Conservation (phyloP, 2,797 vertebrate genomes). For the Sardinella longiceps region DNA sequence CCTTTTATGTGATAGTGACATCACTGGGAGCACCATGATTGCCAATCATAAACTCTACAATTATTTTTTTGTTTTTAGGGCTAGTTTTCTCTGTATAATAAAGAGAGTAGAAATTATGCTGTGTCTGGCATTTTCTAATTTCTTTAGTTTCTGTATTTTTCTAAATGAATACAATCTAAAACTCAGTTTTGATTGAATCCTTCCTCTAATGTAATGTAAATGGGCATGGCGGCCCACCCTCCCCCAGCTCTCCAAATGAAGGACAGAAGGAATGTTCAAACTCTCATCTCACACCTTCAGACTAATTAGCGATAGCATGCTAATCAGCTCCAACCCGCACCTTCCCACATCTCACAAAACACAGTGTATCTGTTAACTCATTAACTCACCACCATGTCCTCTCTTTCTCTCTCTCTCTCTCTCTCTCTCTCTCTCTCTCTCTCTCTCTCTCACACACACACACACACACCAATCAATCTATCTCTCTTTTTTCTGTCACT, state of each 20-base stretch:
- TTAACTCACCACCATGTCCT: neutral
- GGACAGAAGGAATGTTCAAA: neutral
- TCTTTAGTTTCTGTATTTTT: too few species aligned
- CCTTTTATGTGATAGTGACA: too few species aligned
- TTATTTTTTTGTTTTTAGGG: too few species aligned
- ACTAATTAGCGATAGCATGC: constrained; percentile 11
- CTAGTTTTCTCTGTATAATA: too few species aligned
- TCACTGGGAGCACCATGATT: too few species aligned
- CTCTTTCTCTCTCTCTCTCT: neutral
- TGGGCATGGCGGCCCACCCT: neutral
- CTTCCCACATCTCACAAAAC: constrained; percentile 5
- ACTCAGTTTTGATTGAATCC: too few species aligned
- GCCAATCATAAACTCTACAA: too few species aligned
- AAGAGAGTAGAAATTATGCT: too few species aligned
- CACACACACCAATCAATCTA: neutral
- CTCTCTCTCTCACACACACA: neutral
- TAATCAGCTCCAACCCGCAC: constrained; percentile 10
- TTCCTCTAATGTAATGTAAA: neutral
- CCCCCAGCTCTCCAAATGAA: neutral
- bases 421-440: neutral
- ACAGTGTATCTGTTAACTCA: constrained; percentile 2
- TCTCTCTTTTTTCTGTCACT: neutral
- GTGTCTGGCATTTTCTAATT: too few species aligned
- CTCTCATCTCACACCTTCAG: constrained; percentile 1
- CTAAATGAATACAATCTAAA: too few species aligned